These are phyloP conservation scores for Epinephelus cyanopodus DNA, from an alignment of 2,113 vertebrate genomes.

Conservation along the genomic window DNA sequence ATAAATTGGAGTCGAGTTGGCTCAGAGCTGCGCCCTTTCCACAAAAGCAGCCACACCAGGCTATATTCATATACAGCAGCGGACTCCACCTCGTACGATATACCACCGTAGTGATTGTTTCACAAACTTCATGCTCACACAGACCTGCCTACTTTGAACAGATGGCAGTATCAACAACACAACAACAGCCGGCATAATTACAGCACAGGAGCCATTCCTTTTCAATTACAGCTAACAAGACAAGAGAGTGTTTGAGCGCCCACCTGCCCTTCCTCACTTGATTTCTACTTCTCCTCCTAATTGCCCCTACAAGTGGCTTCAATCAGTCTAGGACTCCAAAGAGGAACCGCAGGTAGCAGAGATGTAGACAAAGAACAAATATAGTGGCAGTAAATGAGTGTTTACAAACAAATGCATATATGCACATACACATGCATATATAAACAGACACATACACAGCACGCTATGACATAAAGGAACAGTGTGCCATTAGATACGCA, in stretches of 20 bases:
- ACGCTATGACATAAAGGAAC: slow-evolving; percentile 24
- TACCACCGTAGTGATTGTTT: neutral
- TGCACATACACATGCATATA: neutral
- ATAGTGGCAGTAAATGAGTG: neutral
- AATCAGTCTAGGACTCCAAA: neutral
- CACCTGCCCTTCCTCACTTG: slow-evolving; percentile 6
- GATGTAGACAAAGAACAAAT: slow-evolving; percentile 1
- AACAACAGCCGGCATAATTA: slow-evolving; percentile 53
- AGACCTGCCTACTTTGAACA: slow-evolving; percentile 53
- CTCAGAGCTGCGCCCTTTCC: neutral
- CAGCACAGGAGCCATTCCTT: slow-evolving; percentile 55
- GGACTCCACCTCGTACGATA: neutral
- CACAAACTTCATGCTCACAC: slow-evolving; percentile 24
- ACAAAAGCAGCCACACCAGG: neutral
- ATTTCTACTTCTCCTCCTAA: slow-evolving; percentile 16
- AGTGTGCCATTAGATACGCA: slow-evolving; percentile 34
- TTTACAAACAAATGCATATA: slow-evolving; percentile 21
- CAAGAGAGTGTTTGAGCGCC: slow-evolving; percentile 26
- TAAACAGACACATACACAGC: neutral
- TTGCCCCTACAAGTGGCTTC: slow-evolving; percentile 20
- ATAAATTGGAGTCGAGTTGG: neutral
- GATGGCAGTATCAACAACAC: slow-evolving; percentile 61
- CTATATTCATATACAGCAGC: neutral
- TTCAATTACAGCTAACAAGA: slow-evolving; percentile 71
- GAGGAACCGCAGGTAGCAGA: slow-evolving; percentile 21